Base-by-base conservation (phyloP, 1,140 invertebrate species). In the Prorops nasuta region DNA sequence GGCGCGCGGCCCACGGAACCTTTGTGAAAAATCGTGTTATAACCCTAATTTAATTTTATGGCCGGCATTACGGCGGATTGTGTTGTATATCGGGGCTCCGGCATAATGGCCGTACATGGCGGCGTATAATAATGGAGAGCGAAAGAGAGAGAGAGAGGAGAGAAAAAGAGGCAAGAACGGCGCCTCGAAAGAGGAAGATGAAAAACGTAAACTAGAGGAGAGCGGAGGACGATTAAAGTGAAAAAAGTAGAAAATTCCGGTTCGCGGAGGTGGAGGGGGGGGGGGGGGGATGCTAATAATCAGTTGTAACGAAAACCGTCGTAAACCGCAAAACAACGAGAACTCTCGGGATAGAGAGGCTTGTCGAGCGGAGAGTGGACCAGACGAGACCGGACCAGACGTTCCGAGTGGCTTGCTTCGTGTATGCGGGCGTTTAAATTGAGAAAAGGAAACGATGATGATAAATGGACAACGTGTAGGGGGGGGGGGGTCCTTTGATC, bases 31-130 rank as follows among this genome's bases (percentile, higher is more conserved):
- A 78, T 75, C 69, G 71, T 69, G 73, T 78, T 78, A 78, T 76
- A 76, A 76, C 73, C 74, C 74, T 78, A 78, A 76, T 78, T 78
- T 78, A 78, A 76, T 78, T 76, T 76, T 77, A 76, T 76, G 72
- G 63, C 66, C 65, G 60, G 58, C 66, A 76, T 77, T 76, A 76
- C 70, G 59, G 65, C 55, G 66, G 64, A 69, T 71, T 71, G 73
- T 74, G 68, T 74, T 67, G 66, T 63, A 61, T 62, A 64, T 64
- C 49, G 61, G 54, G 54, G 58, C 53, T 51, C 53, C 41, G 62
- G 55, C 54, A 66, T 72, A 74, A 75, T 74, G 66, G 71, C 63
- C 70, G 69, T 74, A 71, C 72, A 75, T 72, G 67, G 65, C 62
- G 55, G 64, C 52, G 60, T 71, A 68, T 76, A 74, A 77, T 77